Percentiles rank a stretch among this genome's conserved stretches.
phyloP scores from a whole-genome alignment of 2,888 invertebrate genomes.

The Platycnemis pennipes region DNA sequence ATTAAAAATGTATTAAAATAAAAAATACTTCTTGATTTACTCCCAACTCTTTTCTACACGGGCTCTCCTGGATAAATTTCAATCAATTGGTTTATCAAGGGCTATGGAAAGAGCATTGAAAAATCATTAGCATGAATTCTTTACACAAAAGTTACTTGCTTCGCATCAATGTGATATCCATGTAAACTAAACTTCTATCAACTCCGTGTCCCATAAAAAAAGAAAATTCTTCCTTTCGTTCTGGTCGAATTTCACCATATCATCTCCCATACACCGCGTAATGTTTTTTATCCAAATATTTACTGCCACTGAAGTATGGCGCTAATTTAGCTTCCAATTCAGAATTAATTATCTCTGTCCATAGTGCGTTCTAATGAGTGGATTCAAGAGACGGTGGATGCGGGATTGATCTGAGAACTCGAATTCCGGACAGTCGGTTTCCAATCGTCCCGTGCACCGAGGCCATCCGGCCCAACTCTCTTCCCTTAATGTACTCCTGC shows the following conservation, averaged over 20 bases:
- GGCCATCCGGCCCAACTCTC: neutral
- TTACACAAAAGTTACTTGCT: too few species aligned
- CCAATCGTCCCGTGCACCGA: neutral
- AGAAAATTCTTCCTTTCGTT: too few species aligned
- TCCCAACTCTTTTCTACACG: too few species aligned
- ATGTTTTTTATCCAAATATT: neutral
- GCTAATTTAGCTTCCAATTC: constrained; percentile 11
- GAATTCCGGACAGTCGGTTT: neutral
- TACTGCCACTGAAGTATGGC: neutral
- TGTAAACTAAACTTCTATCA: too few species aligned
- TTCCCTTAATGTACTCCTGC: neutral
- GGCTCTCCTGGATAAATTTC: too few species aligned
- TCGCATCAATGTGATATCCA: too few species aligned
- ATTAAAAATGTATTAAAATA: too few species aligned
- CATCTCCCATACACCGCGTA: neutral
- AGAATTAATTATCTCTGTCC: neutral
- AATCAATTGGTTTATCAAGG: too few species aligned
- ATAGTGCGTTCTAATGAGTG: neutral
- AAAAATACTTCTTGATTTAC: too few species aligned
- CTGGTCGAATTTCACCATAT: neutral
- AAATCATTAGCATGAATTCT: too few species aligned
- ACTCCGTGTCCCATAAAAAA: too few species aligned
- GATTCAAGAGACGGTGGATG: neutral
- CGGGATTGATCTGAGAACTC: neutral
- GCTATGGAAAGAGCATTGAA: too few species aligned